These are phyloP conservation scores for Drosophila koepferae DNA, from an alignment of 2,888 invertebrate species.

Conservation along the genomic window DNA sequence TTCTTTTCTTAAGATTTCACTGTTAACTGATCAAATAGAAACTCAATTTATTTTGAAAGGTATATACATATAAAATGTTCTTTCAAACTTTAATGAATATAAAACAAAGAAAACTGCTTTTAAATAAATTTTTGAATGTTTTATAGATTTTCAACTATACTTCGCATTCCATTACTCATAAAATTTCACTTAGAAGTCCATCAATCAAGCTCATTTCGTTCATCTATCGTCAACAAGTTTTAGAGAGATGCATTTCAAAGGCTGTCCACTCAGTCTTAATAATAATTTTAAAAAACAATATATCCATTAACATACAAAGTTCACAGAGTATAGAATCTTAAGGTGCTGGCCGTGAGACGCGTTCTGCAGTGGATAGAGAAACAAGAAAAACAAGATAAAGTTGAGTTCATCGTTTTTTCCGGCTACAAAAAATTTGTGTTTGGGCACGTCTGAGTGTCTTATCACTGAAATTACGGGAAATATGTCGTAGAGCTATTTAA, in stretches of 20 bases:
- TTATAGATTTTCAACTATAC: too few species aligned
- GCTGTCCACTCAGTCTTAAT: too few species aligned
- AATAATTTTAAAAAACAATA: not conserved
- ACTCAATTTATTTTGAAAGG: not conserved
- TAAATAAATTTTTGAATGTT: too few species aligned
- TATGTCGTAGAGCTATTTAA: constrained; percentile 26
- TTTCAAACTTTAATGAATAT: too few species aligned
- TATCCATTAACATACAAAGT: not conserved
- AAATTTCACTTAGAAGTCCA: too few species aligned
- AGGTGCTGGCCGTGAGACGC: constrained; percentile 54
- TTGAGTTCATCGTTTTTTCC: constrained; percentile 27
- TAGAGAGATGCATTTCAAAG: too few species aligned
- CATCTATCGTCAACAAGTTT: too few species aligned
- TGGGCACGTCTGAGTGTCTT: constrained; percentile 65
- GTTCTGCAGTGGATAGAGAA: constrained; percentile 27
- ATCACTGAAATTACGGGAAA: constrained; percentile 57
- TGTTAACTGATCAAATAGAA: not conserved
- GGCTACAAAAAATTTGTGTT: constrained; percentile 28
- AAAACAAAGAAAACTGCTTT: too few species aligned
- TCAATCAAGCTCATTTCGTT: too few species aligned
- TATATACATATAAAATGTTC: too few species aligned
- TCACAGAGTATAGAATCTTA: not conserved
- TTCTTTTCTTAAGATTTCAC: too few species aligned
- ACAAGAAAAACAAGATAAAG: constrained; percentile 8
- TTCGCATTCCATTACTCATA: too few species aligned